Conservation (phyloP, 2,888 invertebrate species). For the Andrena praecox region DNA sequence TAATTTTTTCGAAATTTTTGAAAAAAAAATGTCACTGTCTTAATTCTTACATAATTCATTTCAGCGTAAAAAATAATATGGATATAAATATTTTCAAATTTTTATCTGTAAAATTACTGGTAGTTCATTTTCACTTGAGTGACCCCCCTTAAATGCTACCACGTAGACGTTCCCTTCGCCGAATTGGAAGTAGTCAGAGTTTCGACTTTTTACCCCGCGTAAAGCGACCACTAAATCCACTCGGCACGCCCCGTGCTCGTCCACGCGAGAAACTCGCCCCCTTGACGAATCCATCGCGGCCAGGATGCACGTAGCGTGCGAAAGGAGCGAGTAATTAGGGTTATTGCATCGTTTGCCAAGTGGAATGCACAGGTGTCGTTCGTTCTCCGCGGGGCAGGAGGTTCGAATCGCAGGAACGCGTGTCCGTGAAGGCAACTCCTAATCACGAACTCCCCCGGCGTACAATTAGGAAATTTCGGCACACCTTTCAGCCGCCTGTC, state of each 20-base stretch:
- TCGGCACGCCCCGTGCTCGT: neutral
- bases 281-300: constrained; percentile 47
- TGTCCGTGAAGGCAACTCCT: constrained; percentile 35
- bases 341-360: constrained; percentile 63
- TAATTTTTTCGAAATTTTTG: no score
- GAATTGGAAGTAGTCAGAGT: neutral
- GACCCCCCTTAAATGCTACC: neutral
- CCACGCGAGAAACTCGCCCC: constrained; percentile 25
- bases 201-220: neutral
- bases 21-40: no score
- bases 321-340: constrained; percentile 58
- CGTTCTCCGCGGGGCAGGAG: constrained; percentile 35
- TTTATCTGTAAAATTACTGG: no score
- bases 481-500: constrained; percentile 26
- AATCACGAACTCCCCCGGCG: constrained; percentile 44
- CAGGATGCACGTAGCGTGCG: constrained; percentile 42
- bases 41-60: no score
- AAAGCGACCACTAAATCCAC: neutral
- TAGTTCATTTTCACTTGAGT: no score
- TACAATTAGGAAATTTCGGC: constrained; percentile 45
- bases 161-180: neutral
- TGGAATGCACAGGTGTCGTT: constrained; percentile 51
- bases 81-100: no score
- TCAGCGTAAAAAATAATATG: no score
- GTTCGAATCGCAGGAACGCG: constrained; percentile 30